Base-by-base conservation (phyloP, 2,113 vertebrate species). In the Cromileptes altivelis region DNA sequence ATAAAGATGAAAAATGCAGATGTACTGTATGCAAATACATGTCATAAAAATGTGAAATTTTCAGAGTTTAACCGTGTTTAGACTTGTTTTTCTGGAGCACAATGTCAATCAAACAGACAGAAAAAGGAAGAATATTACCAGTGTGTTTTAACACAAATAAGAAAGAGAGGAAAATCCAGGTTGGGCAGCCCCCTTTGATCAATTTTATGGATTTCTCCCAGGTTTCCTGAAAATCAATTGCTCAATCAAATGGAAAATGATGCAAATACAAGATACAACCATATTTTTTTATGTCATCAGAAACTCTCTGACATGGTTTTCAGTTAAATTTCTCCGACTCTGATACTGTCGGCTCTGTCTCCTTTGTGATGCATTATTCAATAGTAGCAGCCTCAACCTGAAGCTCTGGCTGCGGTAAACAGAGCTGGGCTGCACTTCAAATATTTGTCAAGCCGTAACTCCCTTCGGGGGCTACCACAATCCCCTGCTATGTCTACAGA, bases 401-500 rank as follows among this genome's bases (percentile, higher is more conserved):
- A 72, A 37, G 65, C 81, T 81, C 37, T 63, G 61, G 68, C 53
- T 73, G 87, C 78, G 75, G 78, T 83, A 91, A 91, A 92, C 87
- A 90, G 70, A 90, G 67, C 64, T 13, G 27, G 58, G 78, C 84
- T 62, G 60, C 84, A 87, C 90, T 88, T 92, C 88, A 93, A 94
- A 94, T 94, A 94, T 94, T 94, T 93, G 88, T 74, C 81, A 79
- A 89, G 85, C 76, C 17, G 60, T 86, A 88, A 73, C 50, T 65
- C 64, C 70, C 83, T 50, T 21, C 1, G 8, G 56, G 68, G 72
- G 42, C 47, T 81, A 74, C 88, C 89, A 90, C 89, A 93, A 85
- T 87, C 70, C 89, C 71, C 58, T 87, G 74, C 78, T 89, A 7
- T 87, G 75, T 87, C 83, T 83, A 93, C 91, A 92, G 73, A 87